Base-by-base conservation (phyloP, 2,888 invertebrate genomes). In the Xestoiulus laeticollis region DNA sequence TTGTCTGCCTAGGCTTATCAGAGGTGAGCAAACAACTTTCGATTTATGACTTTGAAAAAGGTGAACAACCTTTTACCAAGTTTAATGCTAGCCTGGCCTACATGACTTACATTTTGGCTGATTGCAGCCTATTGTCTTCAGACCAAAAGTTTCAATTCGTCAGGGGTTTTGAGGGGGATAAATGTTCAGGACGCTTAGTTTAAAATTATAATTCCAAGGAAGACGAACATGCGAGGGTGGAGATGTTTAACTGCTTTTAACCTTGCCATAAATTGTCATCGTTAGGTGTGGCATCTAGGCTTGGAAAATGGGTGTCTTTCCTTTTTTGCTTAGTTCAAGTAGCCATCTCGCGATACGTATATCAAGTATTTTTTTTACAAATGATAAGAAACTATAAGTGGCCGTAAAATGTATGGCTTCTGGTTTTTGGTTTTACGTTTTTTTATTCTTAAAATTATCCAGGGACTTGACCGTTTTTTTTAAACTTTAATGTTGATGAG, bases 121-220 rank as follows among this genome's bases (percentile, higher is more conserved):
- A 68, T 68, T 68, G 26, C 68, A 68, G 68, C 26, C 68, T 26
- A 68, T 68, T 68, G 68, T 68, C 68, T 68, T 68, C 26, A n/a
- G 38, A 26, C 68, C 26, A 10, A 68, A 26, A 68, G 19, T 19
- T 59, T 59, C 59, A 59, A 59, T 59, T 59, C 59, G 59, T 59
- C 59, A 59, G 59, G 59, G n/a, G 0, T 59, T 38, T 59, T 19
- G 68, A 26, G 26, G 68, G 38, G 68, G 26, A 26, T 26, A 68
- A 68, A 26, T 68, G 68, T 68, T 10, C 26, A n/a, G 26, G n/a
- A 26, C 6, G 68, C 68, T 26, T 0, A 26, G 68, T 26, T 68
- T 68, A 22, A 68, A 26, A 68, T 68, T 26, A 26, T 68, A 68
- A 68, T 68, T 26, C 68, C 68, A 10, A 68, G 3, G 59, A 59